Evolutionary conservation across 2,113 vertebrate genomes (phyloP).

Genomic region (Empidonax traillii): DNA sequence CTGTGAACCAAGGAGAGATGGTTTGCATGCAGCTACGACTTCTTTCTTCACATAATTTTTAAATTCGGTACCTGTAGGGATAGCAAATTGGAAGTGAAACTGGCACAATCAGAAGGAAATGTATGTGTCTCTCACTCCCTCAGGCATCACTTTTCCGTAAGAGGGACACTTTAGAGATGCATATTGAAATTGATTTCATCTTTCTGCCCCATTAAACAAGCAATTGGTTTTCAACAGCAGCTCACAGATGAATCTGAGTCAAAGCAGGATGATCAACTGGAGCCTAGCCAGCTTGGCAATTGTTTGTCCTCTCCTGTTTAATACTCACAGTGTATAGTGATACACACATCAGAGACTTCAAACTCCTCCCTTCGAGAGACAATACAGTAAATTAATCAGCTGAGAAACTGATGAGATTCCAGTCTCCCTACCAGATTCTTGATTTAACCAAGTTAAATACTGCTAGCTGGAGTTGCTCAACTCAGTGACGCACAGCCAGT

Average conservation of each 20-base stretch:
- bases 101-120: not conserved
- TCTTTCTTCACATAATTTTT: not conserved
- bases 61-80: not conserved
- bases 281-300: conserved; percentile 28
- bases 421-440: not conserved
- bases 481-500: not conserved
- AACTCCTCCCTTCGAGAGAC: not conserved
- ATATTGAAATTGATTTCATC: conserved; percentile 38
- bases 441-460: not conserved
- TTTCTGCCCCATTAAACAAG: conserved; percentile 57
- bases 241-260: not conserved
- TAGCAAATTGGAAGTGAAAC: conserved; percentile 10
- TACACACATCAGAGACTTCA: not conserved
- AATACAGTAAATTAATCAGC: not conserved
- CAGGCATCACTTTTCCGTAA: not conserved
- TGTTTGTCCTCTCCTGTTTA: conserved; percentile 23
- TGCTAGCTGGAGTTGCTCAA: not conserved
- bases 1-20: not conserved
- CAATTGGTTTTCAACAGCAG: conserved; percentile 47
- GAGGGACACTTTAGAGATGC: not conserved
- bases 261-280: conserved; percentile 42
- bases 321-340: not conserved
- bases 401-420: not conserved
- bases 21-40: not conserved
- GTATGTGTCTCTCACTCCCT: not conserved